A percentile compares a stretch with the other conserved stretches of the same genome.
phyloP scores from a whole-genome alignment of 2,113 vertebrate species.

The Brachyhypopomus occidentalis region DNA sequence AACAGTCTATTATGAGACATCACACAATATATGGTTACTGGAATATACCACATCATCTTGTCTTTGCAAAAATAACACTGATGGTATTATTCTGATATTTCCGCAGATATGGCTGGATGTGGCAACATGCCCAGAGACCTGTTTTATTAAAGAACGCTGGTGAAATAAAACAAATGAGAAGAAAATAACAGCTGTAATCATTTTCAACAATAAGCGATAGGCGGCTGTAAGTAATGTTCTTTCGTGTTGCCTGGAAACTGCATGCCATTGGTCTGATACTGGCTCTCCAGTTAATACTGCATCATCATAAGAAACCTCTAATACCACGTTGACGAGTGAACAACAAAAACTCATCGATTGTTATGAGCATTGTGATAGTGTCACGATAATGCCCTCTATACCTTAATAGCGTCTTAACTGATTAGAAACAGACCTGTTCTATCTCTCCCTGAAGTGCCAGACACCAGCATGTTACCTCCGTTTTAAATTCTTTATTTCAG shows the following conservation, averaged over 20 bases:
- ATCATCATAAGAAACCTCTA: too few relatives aligned
- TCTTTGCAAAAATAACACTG: not conserved
- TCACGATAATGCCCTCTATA: not conserved
- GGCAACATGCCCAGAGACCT: conserved; percentile 37
- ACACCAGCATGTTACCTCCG: too few relatives aligned
- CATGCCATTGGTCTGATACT: too few relatives aligned
- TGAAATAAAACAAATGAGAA: conserved; percentile 11
- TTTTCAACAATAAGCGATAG: not conserved
- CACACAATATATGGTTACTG: conserved; percentile 35
- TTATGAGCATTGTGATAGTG: too few relatives aligned
- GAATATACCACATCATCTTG: not conserved
- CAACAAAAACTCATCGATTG: too few relatives aligned
- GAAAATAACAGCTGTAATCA: conserved; percentile 10
- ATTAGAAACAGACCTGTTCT: conserved; percentile 2
- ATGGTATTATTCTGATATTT: conserved; percentile 30
- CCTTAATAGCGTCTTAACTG: not conserved
- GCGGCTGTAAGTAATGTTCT: not conserved
- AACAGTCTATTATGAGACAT: conserved; percentile 42
- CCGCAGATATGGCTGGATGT: conserved; percentile 25
- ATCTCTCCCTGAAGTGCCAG: not conserved
- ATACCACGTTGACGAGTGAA: too few relatives aligned
- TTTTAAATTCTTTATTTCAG: too few relatives aligned
- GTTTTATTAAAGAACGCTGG: conserved; percentile 1
- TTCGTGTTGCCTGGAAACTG: not conserved
- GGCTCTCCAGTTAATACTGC: too few relatives aligned